These are phyloP conservation scores for Notodonta dromedarius DNA, from an alignment of 2,888 invertebrate genomes.

Conservation along the genomic window DNA sequence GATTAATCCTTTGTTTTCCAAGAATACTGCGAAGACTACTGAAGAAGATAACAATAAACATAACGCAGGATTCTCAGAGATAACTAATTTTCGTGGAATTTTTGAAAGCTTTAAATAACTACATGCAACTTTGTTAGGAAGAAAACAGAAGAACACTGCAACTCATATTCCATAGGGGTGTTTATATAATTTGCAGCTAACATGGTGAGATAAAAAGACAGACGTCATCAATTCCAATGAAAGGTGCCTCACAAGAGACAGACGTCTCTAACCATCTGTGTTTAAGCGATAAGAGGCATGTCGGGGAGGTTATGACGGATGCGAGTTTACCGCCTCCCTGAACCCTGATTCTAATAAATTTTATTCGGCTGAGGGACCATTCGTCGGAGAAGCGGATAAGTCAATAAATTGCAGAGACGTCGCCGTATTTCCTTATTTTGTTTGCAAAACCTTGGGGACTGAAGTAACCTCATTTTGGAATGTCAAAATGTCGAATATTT, in stretches of 20 bases:
- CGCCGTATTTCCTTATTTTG: not conserved
- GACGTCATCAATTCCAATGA: too few species aligned
- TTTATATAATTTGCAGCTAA: too few species aligned
- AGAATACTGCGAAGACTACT: too few species aligned
- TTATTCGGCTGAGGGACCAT: not conserved
- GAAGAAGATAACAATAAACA: too few species aligned
- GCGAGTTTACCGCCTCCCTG: not conserved
- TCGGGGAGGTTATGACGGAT: not conserved
- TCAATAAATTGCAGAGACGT: not conserved
- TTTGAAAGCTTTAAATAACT: too few species aligned
- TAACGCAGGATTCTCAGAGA: too few species aligned
- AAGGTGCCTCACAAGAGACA: not conserved
- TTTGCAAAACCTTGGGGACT: not conserved
- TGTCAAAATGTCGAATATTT: not conserved
- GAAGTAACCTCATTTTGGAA: not conserved
- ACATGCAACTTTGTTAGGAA: too few species aligned
- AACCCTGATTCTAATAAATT: conserved; percentile 3
- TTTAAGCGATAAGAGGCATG: not conserved
- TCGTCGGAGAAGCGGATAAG: not conserved
- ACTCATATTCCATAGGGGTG: too few species aligned
- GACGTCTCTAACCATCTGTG: conserved; percentile 1
- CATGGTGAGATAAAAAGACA: too few species aligned
- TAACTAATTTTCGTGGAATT: too few species aligned
- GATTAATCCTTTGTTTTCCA: too few species aligned
- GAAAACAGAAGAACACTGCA: too few species aligned